Conservation (phyloP, 2,113 vertebrate species). For the Microtus montanus region DNA sequence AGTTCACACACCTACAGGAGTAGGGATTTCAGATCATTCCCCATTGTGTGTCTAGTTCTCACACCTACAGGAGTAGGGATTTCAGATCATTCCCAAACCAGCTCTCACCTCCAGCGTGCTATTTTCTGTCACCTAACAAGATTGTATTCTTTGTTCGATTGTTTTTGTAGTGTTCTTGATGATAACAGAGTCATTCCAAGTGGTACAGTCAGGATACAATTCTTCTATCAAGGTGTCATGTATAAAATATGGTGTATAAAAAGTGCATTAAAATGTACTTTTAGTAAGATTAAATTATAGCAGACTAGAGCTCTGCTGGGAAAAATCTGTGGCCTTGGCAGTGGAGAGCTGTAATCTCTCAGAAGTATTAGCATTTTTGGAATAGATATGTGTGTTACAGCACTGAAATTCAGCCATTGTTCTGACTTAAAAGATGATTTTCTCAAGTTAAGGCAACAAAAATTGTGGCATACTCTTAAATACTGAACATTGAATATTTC, state of each 20-base stretch:
- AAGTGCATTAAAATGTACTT: slow-evolving; percentile 27
- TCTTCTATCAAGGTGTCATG: not conserved
- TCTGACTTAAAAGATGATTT: slow-evolving; percentile 43
- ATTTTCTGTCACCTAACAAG: slow-evolving; percentile 9
- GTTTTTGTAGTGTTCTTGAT: slow-evolving; percentile 30
- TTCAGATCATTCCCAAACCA: slow-evolving; percentile 32
- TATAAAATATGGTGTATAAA: slow-evolving; percentile 47
- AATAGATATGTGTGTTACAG: slow-evolving; percentile 33
- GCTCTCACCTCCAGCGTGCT: not conserved
- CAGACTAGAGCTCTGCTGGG: slow-evolving; percentile 37
- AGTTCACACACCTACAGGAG: slow-evolving; percentile 12
- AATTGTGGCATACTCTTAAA: slow-evolving; percentile 32
- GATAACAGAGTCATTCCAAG: not conserved
- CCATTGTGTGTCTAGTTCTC: slow-evolving; percentile 37
- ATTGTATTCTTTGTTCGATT: slow-evolving; percentile 14
- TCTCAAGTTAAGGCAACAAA: slow-evolving; percentile 39
- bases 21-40: slow-evolving; percentile 27
- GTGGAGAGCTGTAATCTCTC: slow-evolving; percentile 52
- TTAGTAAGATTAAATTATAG: slow-evolving; percentile 61
- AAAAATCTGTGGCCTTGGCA: slow-evolving; percentile 42
- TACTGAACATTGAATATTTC: slow-evolving; percentile 17
- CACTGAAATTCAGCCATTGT: slow-evolving; percentile 28
- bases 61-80: not conserved
- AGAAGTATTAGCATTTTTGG: slow-evolving; percentile 58
- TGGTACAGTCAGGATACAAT: slow-evolving; percentile 16